Conservation (phyloP, 2,797 vertebrate genomes). For the Scarus forsteni region DNA sequence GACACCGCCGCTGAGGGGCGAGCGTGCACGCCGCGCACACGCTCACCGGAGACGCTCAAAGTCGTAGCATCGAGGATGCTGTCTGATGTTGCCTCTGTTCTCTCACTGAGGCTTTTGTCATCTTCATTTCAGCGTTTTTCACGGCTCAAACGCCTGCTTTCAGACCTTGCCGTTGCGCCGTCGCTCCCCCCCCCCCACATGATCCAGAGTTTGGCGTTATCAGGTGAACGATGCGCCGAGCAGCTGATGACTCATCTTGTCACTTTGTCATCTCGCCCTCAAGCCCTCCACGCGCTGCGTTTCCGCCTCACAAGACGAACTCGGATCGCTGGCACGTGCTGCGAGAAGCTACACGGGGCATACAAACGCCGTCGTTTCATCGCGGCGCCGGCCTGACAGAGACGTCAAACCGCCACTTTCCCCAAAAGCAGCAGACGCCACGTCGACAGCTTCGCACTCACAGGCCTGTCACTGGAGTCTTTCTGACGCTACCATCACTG, state of each 20-base stretch:
- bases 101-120: conserved; percentile 61
- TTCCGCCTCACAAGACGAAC: conserved; percentile 28
- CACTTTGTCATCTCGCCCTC: conserved; percentile 52
- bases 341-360: conserved; percentile 29
- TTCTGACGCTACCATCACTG: conserved; percentile 24
- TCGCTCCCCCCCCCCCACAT: conserved; percentile 48
- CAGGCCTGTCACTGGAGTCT: conserved; percentile 32
- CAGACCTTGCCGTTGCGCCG: conserved; percentile 50
- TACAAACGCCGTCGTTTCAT: conserved; percentile 43
- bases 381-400: conserved; percentile 37
- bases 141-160: conserved; percentile 62
- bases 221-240: conserved; percentile 65
- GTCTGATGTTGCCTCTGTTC: conserved; percentile 56
- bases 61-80: conserved; percentile 27
- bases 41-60: conserved; percentile 29
- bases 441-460: conserved; percentile 39
- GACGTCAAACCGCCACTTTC: conserved; percentile 57
- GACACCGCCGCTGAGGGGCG: conserved; percentile 23
- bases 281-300: not conserved
- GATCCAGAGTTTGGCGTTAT: conserved; percentile 67
- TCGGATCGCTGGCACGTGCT: conserved; percentile 27
- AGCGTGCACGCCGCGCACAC: conserved; percentile 14
- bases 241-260: conserved; percentile 68
- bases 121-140: conserved; percentile 52
- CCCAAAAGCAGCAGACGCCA: conserved; percentile 51